Percentiles rank a stretch among this genome's conserved stretches.
Conservation (phyloP, 1,140 invertebrate genomes). For the Amphibalanus amphitrite region DNA sequence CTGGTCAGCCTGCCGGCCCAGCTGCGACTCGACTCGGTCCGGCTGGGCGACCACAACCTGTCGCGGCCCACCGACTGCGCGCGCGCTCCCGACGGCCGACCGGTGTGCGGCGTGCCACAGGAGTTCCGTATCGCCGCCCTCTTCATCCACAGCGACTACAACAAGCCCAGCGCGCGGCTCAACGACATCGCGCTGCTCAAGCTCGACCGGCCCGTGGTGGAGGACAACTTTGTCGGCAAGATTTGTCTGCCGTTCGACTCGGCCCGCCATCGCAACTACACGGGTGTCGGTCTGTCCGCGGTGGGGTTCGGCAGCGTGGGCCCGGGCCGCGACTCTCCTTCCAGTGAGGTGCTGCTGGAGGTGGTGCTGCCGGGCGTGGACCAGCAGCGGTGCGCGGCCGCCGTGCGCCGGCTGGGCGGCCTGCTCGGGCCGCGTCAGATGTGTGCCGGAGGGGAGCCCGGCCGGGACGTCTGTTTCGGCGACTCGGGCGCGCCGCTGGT, state of each 20-base stretch:
- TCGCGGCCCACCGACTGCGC: neutral
- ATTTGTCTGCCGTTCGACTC: slow-evolving; percentile 22
- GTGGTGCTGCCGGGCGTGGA: neutral
- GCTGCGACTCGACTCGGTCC: neutral
- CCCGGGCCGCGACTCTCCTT: neutral
- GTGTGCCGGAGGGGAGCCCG: slow-evolving; percentile 23
- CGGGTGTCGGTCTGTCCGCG: slow-evolving; percentile 22
- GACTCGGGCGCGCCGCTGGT: slow-evolving; percentile 57
- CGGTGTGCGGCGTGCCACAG: slow-evolving; percentile 36
- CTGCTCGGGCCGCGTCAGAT: slow-evolving; percentile 14
- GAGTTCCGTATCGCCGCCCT: slow-evolving; percentile 31
- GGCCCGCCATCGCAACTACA: slow-evolving; percentile 39
- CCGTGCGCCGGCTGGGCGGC: neutral
- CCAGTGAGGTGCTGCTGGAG: slow-evolving; percentile 25
- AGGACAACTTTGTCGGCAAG: slow-evolving; percentile 1
- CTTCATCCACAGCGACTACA: slow-evolving; percentile 33
- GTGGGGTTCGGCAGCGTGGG: slow-evolving; percentile 24
- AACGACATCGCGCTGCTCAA: slow-evolving; percentile 48
- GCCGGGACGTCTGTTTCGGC: slow-evolving; percentile 42
- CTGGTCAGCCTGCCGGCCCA: slow-evolving; percentile 16
- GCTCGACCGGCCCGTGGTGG: slow-evolving; percentile 30
- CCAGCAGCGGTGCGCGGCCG: neutral
- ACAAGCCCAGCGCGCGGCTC: slow-evolving; percentile 26
- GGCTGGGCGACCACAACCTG: slow-evolving; percentile 7
- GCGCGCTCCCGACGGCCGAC: slow-evolving; percentile 9